Base-by-base conservation (phyloP, 2,113 vertebrate species). In the Macrotis lagotis region DNA sequence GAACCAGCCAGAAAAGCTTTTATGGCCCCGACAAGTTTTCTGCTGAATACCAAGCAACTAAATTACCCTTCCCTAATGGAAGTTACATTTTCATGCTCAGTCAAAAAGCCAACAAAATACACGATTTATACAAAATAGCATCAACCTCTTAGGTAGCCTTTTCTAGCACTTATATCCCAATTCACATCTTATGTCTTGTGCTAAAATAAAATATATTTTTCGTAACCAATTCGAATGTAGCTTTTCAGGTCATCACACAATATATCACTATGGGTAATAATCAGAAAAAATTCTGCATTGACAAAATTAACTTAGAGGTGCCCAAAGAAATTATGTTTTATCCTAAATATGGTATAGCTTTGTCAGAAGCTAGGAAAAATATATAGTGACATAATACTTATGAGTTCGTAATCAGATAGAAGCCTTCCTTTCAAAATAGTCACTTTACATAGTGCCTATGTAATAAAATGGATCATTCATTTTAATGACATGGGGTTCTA, bases 1-100 rank as follows among this genome's bases (percentile, higher is more conserved):
- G 94, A 98, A 97, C 94, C 96, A 97, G 97, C 97, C 97, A 97
- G 97, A 97, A 98, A 97, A 97, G 97, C 97, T 98, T 98, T 98
- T 97, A 98, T 95, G 97, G 97, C 94, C 97, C 96, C 89, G 95
- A 98, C 97, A 97, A 98, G 97, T 98, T 98, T 98, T 98, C 94
- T 96, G 96, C 96, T 98, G 97, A 98, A 97, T 97, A 97, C 96
- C 89, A 96, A 97, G 97, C 91, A 97, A 96, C 98, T 96, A 91
- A 96, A 97, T 97, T 96, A 97, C 97, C 91, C 89, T 98, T 97
- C 92, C 96, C 93, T 97, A 98, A 98, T 37, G 48, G 94, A 97
- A 98, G 94, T 96, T 96, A 95, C 92, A 74, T 92, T 95, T 95
- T 94, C n/a, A 31, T 94, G 88, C 96, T 98, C 93, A 97, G 97